Conservation (phyloP, 2,113 vertebrate genomes). For the Motacilla alba region DNA sequence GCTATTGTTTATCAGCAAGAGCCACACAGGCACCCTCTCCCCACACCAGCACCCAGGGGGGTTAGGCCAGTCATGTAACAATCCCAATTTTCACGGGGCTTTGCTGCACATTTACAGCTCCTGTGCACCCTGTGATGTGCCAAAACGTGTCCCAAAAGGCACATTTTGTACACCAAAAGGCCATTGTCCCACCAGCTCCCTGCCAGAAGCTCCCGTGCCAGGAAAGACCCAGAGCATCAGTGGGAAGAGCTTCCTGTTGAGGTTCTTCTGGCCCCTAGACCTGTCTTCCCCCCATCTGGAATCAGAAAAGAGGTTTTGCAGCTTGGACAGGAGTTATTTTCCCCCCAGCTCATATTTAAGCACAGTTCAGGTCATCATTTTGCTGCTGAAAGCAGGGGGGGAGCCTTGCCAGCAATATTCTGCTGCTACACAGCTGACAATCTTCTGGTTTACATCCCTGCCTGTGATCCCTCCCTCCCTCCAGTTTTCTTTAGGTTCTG, state of each 20-base stretch:
- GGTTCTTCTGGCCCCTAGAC: not conserved
- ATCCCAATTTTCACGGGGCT: constrained; percentile 25
- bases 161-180: not conserved
- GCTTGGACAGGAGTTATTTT: not conserved
- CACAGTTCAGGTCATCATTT: not conserved
- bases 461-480: not conserved
- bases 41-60: not conserved
- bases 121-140: accelerated
- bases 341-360: not conserved
- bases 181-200: accelerated
- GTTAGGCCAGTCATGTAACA: not conserved
- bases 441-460: not conserved
- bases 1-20: constrained; percentile 17
- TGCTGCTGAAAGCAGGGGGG: not conserved
- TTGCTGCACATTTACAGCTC: not conserved
- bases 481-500: not conserved
- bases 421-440: not conserved
- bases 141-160: not conserved
- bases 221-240: not conserved
- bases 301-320: not conserved
- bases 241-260: not conserved
- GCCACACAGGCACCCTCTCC: not conserved
- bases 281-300: not conserved
- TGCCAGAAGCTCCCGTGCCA: accelerated
- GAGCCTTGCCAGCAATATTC: not conserved